phyloP scores from a whole-genome alignment of 2,888 invertebrate genomes.

The Metopia argyrocephala region DNA sequence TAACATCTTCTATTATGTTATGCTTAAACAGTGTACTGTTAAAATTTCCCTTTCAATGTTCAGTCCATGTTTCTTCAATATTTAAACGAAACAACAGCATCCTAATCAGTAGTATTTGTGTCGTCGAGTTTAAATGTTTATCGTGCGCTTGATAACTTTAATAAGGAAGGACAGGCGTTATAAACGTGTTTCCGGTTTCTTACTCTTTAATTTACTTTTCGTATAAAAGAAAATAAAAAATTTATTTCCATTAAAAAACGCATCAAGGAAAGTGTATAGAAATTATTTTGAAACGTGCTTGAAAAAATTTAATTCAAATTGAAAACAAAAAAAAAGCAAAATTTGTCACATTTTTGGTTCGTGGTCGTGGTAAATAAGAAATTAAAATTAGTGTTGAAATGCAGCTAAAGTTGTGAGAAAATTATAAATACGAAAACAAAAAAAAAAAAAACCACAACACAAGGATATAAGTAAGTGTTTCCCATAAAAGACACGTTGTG shows the following conservation, averaged over 20 bases:
- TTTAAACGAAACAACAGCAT: slow-evolving; percentile 20
- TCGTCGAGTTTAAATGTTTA: not conserved
- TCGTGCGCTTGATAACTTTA: not conserved
- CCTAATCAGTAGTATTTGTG: slow-evolving; percentile 19
- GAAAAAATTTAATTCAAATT: not conserved
- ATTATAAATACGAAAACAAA: too few relatives aligned
- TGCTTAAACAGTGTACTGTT: slow-evolving; percentile 14
- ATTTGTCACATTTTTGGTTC: too few relatives aligned
- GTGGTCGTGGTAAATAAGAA: too few relatives aligned
- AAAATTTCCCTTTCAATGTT: slow-evolving; percentile 9
- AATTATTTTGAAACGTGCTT: not conserved
- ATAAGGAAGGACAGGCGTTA: not conserved
- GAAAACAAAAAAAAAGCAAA: not conserved
- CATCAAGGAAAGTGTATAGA: not conserved
- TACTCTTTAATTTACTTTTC: too few relatives aligned
- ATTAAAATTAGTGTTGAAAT: not conserved
- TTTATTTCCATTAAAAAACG: not conserved
- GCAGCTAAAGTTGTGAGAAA: too few relatives aligned
- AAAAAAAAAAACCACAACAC: not conserved
- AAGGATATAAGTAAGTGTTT: too few relatives aligned
- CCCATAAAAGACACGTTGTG: too few relatives aligned
- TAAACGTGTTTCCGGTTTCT: not conserved
- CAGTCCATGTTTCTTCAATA: not conserved
- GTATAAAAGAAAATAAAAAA: too few relatives aligned
- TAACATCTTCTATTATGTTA: too few relatives aligned